Base-by-base conservation (phyloP, 1,140 invertebrate genomes). In the Ooceraea biroi region DNA sequence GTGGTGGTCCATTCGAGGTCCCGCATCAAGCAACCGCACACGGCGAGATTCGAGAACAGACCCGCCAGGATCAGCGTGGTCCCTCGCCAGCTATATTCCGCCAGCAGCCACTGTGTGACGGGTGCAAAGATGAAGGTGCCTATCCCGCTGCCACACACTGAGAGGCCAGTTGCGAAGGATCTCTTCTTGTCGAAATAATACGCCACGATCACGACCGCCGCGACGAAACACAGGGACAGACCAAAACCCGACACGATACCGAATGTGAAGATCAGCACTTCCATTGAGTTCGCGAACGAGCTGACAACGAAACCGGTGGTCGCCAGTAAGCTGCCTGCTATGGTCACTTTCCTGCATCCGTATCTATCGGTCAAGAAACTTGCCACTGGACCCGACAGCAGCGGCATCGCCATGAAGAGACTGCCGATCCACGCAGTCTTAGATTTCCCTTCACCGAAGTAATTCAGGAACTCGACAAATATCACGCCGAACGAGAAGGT, bases 111-210 rank as follows among this genome's bases (percentile, higher is more conserved):
- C 84, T 97, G 96, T 1, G 96, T 97, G n/a, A 98, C 90, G 0
- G 98, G 98, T 0, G 98, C 97, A 93, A 99, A 98, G 68, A 99
- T 96, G 91, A 99, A 98, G 0, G 98, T 99, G 0, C 98, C 97
- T 57, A 98, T 97, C 8, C 97, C 97, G 89, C 97, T 98, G 0
- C 98, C 98, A 91, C 98, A 98, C 0, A 99, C 98, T 0, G 98
- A 97, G 27, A 99, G 95, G 0, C 98, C 98, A 0, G 98, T 99
- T 0, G 98, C 98, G 58, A 99, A 96, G 0, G 98, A 98, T 66
- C 98, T 94, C 90, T 96, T 97, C 88, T 97, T 97, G 88, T 99
- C 98, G 92, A 99, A 99, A 92, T 99, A 99, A 92, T 98, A 99
- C 1, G 98, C 98, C 3, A 99, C 98, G 86, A 98, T 98, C 0